Base-by-base conservation (phyloP, 2,113 vertebrate species). In the Alligator sinensis region DNA sequence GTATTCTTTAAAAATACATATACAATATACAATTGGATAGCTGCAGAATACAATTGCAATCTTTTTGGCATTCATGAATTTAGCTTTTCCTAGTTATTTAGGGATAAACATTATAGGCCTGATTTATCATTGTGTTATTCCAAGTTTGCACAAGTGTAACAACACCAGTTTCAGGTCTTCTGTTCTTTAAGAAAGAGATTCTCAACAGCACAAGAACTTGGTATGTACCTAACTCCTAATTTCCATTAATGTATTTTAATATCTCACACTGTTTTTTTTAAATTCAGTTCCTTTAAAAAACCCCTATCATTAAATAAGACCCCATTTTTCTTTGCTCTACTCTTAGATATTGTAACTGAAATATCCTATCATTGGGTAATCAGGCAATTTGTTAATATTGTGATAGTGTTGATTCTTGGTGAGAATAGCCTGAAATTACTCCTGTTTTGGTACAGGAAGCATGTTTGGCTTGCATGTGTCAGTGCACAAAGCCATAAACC, bases 21-120 rank as follows among this genome's bases (percentile, higher is more conserved):
- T 62, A 83, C 91, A 90, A n/a, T 90, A 75, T 87, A 95, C 94
- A 96, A 78, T 94, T 47, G 27, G 11, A 58, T 7, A 38, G 47
- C 88, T 95, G 81, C 89, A 92, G 93, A 84, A 93, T 88, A 82
- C 79, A 82, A 80, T 85, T 88, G 80, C 62, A 86, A 89, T 96
- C 78, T 94, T 93, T 87, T 61, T 79, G 80, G 68, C 81, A 11
- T 24, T 93, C 28, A 11, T 86, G 81, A 72, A 61, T 91, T 87
- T 27, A 61, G 27, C 78, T 80, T 96, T 87, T 95, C 91, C 82
- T 93, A 93, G 82, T 63, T 8, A 77, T 91, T 89, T 80, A 90
- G 72, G 54, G 86, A 91, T 89, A 92, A 0, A 0, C 25, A 77
- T 83, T 96, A 82, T 75, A 80, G 83, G 59, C 24, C 76, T n/a